Percentiles rank a stretch among this genome's conserved stretches.
These are phyloP conservation scores for Chrysopa pallens DNA, from an alignment of 1,140 invertebrate genomes.

Conservation along the genomic window DNA sequence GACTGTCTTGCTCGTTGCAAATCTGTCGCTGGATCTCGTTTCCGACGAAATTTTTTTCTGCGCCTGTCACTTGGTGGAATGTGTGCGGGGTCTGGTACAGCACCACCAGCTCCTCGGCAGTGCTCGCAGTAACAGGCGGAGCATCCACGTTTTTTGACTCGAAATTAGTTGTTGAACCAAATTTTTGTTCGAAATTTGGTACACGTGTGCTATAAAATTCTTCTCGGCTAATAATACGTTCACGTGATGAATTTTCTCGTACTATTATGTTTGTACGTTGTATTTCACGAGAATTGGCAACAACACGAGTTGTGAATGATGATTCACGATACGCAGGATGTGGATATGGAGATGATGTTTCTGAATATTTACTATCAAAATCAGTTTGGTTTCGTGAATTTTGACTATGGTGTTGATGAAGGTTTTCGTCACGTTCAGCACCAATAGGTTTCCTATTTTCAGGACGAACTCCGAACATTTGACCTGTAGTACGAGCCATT, in stretches of 20 bases:
- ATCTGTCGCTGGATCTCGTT: not conserved
- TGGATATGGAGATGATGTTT: not conserved
- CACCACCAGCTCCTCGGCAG: slow-evolving; percentile 18
- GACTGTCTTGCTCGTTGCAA: not conserved
- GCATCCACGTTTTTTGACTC: slow-evolving; percentile 33
- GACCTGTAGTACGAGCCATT: slow-evolving; percentile 32
- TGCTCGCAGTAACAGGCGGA: slow-evolving; percentile 32
- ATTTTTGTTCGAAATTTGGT: not conserved
- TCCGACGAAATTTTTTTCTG: slow-evolving; percentile 10
- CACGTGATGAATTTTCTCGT: not conserved
- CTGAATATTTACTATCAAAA: not conserved
- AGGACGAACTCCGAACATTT: not conserved
- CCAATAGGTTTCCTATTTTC: not conserved
- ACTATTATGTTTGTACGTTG: not conserved
- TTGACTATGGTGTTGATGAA: not conserved
- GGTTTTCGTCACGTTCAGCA: not conserved
- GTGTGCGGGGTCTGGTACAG: slow-evolving; percentile 8
- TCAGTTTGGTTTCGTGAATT: not conserved
- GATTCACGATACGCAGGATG: not conserved
- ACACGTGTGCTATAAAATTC: not conserved
- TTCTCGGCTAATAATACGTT: not conserved
- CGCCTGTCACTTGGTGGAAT: slow-evolving; percentile 16
- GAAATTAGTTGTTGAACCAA: slow-evolving; percentile 1
- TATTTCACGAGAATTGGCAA: not conserved
- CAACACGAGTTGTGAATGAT: not conserved